Base-by-base conservation (phyloP, 2,797 vertebrate species). In the Poliocrania exsul region DNA sequence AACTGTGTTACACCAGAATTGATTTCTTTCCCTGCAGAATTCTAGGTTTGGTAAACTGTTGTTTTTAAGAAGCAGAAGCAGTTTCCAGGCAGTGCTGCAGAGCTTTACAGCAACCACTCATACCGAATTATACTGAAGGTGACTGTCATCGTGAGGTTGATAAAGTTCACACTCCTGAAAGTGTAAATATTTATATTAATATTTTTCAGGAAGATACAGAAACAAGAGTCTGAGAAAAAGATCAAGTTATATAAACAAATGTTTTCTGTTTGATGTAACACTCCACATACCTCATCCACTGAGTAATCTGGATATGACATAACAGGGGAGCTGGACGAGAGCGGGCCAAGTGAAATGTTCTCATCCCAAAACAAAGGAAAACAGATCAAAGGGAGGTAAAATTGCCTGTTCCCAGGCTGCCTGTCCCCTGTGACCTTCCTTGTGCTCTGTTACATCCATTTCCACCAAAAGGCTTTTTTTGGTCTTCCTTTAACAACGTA, bases 321-420 rank as follows among this genome's bases (percentile, higher is more conserved):
- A 73, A 88, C 2, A 12, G 64, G 50, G 42, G 56, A 93, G 49
- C 54, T 62, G 66, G 66, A 9, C 12, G 7, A 74, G 89, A 83
- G 54, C 31, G 0, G 13, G 47, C 51, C 69, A 54, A 89, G 51
- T 24, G 67, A 66, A 70, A 25, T 10, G 57, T 96, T 96, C 92
- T 95, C 90, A 92, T 56, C 77, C 78, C 4, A 6, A 79, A 91
- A 94, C 92, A 95, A 88, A 86, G 87, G 85, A 65, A 60, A 90
- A 54, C 24, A 35, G 66, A 57, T 50, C 42, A 67, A 77, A 90
- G 46, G 60, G 54, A 81, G 56, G n/a, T 64, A 13, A 77, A 90
- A 86, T 61, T 50, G 18, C 56, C n/a, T 1, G 57, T 94, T 95
- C 92, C 88, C 94, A 96, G 88, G 92, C 86, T 90, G 74, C 37